Conservation (phyloP, 2,888 invertebrate genomes). For the Frankliniella fusca region DNA sequence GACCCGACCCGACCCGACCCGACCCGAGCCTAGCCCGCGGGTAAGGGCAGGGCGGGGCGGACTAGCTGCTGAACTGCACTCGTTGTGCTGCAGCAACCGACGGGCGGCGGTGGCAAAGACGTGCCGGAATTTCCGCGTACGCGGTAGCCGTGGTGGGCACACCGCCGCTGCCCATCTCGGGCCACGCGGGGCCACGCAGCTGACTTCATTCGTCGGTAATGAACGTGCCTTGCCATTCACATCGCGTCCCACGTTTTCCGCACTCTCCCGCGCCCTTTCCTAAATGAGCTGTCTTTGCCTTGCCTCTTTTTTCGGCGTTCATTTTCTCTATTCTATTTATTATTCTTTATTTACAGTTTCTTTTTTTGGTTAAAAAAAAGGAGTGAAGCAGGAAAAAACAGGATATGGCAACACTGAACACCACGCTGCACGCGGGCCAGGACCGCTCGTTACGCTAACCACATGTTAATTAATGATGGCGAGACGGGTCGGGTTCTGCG, state of each 20-base stretch:
- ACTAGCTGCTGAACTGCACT: too few relatives aligned
- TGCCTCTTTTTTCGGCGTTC: background rate
- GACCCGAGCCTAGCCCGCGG: too few relatives aligned
- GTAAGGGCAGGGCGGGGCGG: too few relatives aligned
- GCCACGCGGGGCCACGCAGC: background rate
- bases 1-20: too few relatives aligned
- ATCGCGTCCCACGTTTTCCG: background rate
- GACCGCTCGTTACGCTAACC: background rate
- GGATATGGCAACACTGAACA: too few relatives aligned
- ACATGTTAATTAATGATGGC: conserved; percentile 10
- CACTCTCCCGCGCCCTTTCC: background rate
- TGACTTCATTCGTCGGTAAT: background rate
- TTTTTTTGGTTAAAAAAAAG: too few relatives aligned
- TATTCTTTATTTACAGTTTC: too few relatives aligned
- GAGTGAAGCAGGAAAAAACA: too few relatives aligned
- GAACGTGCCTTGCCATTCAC: background rate
- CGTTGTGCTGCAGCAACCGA: too few relatives aligned
- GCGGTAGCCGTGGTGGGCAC: too few relatives aligned
- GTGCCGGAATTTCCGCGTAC: background rate
- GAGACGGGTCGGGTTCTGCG: background rate
- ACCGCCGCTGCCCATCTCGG: too few relatives aligned
- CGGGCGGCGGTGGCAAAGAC: background rate
- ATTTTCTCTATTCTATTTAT: background rate
- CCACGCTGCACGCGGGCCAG: background rate
- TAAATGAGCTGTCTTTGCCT: background rate